Base-by-base conservation (phyloP, 2,113 vertebrate genomes). In the Fregata magnificens region DNA sequence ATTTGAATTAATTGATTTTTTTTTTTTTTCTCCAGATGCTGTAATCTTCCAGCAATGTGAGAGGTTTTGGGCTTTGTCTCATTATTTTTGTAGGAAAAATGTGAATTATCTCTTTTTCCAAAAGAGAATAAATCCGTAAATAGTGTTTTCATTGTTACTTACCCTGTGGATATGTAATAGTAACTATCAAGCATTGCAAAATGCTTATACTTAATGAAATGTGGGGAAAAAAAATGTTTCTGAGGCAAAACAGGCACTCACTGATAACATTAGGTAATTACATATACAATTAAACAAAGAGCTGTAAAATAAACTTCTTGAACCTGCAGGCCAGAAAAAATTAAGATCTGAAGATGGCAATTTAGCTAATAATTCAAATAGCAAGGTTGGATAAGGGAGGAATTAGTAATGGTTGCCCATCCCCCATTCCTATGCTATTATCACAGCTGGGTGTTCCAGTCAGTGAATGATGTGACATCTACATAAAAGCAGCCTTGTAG, bases 311-410 rank as follows among this genome's bases (percentile, higher is more conserved):
- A 96, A 94, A 97, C 58, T 90, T 90, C 81, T 90, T 86, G 74
- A 91, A 96, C 91, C 93, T 86, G 38, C 42, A 74, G 73, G 55
- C 70, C 62, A 85, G 58, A 50, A 96, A 93, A 96, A 88, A 94
- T 32, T 82, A 91, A 85, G 78, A 85, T 80, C 67, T 77, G 58
- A 86, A 90, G 84, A 93, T 78, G 79, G 89, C 82, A 96, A 95
- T 97, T 97, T 95, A 95, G 74, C 62, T 94, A 96, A 86, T 96
- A 95, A 96, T 95, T 96, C 95, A 97, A 97, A 97, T 94, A 97
- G 62, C 66, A 94, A 96, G 71, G 94, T 88, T 95, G 89, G 62
- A 80, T 87, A 95, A 90, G 89, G 74, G 74, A 95, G 78, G 93
- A 95, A 96, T 96, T 97, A 97, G 94, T 86, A 95, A 90, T 94